A percentile compares a stretch with the other conserved stretches of the same genome.
Conservation (phyloP, 1,140 invertebrate species). For the Eriocheir sinensis region DNA sequence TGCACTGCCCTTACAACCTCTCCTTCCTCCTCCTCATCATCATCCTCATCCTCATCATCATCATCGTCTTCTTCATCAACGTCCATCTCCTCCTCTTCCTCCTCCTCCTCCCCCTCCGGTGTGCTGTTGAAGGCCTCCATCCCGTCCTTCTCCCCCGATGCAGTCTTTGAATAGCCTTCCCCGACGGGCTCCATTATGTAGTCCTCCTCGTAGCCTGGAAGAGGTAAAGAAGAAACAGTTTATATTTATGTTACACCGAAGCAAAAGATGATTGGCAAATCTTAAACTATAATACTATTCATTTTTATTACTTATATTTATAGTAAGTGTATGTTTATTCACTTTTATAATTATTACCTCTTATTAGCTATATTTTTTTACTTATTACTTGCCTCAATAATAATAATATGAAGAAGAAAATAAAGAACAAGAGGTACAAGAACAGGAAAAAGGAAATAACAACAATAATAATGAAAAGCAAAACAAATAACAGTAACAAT, state of each 20-base stretch:
- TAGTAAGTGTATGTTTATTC: no score
- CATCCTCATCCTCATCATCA: no score
- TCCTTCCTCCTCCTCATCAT: neutral
- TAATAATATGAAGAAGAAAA: neutral
- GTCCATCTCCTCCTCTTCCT: neutral
- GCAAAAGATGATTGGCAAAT: neutral
- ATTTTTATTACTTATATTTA: neutral
- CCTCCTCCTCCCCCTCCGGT: neutral
- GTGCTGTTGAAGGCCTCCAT: neutral
- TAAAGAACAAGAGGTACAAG: neutral
- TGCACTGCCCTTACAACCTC: no score
- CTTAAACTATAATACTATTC: neutral
- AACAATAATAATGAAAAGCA: neutral
- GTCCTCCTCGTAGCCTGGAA: conserved; percentile 69
- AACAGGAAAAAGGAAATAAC: neutral
- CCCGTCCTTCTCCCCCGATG: neutral
- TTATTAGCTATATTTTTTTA: no score
- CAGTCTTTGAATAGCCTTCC: conserved; percentile 47
- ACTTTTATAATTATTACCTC: no score
- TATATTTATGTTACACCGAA: neutral
- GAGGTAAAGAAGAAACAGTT: neutral
- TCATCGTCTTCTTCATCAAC: no score
- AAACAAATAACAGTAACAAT: neutral
- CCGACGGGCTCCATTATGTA: conserved; percentile 62
- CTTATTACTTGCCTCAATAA: no score